Percentiles rank a stretch among this genome's conserved stretches.
phyloP scores from a whole-genome alignment of 2,113 vertebrate genomes.

The Tetrax tetrax region DNA sequence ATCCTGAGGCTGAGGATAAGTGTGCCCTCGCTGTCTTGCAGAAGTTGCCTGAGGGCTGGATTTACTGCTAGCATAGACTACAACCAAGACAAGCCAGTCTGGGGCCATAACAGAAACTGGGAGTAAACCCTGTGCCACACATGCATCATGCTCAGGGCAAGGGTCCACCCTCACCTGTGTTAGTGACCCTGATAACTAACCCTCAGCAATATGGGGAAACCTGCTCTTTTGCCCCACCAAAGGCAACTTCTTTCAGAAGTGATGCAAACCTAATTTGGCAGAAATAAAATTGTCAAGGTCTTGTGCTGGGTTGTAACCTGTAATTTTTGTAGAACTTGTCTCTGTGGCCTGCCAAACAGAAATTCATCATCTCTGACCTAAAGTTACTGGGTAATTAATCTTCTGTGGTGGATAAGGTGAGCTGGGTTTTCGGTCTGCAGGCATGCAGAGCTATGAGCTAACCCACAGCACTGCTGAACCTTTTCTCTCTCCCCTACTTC shows the following conservation, averaged over 20 bases:
- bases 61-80: background rate
- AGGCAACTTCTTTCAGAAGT: background rate
- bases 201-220: background rate
- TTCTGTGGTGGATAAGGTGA: background rate
- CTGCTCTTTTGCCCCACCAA: background rate
- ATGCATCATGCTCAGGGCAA: fast-evolving
- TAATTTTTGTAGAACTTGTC: conserved; percentile 5
- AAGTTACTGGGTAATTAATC: conserved; percentile 53
- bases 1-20: background rate
- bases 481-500: conserved; percentile 44
- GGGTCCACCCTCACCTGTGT: background rate
- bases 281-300: background rate
- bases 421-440: background rate
- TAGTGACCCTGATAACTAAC: background rate
- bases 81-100: background rate
- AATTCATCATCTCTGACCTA: conserved; percentile 33
- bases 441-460: background rate
- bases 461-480: background rate
- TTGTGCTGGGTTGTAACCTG: background rate
- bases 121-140: background rate
- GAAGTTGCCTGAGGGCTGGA: background rate
- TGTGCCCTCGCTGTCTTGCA: background rate
- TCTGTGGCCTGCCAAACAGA: background rate
- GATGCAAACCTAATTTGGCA: background rate
- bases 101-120: background rate